Evolutionary conservation across 2,888 invertebrate species (phyloP).

Genomic region (Diarsia mendica): DNA sequence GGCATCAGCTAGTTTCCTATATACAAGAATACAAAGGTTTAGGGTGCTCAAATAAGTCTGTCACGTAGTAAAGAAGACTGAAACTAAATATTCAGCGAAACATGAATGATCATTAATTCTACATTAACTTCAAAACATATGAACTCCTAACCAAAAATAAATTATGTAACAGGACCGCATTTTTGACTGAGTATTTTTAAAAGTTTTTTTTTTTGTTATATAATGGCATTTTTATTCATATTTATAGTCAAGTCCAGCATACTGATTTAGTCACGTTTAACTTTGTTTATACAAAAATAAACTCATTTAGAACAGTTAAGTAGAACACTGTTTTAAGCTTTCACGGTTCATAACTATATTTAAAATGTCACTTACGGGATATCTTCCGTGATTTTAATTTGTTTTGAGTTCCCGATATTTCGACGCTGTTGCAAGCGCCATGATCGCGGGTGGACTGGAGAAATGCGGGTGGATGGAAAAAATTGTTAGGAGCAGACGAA

Average conservation of each 20-base stretch:
- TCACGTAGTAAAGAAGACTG: neutral
- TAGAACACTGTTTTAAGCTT: too few relatives aligned
- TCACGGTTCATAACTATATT: too few relatives aligned
- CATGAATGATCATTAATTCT: slow-evolving; percentile 10
- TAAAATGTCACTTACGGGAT: too few relatives aligned
- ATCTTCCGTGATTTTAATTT: too few relatives aligned
- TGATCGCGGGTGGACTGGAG: too few relatives aligned
- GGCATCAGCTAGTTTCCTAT: too few relatives aligned
- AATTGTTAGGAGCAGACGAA: too few relatives aligned
- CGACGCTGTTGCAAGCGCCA: too few relatives aligned
- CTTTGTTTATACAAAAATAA: neutral
- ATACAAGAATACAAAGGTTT: too few relatives aligned
- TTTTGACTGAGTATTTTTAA: neutral
- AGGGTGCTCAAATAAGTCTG: neutral
- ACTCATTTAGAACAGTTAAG: neutral
- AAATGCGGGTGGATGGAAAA: too few relatives aligned
- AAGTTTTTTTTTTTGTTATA: neutral
- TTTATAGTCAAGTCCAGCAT: neutral
- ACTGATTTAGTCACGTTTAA: neutral
- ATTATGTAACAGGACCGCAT: slow-evolving; percentile 1
- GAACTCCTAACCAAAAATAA: slow-evolving; percentile 3
- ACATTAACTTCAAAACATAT: slow-evolving; percentile 14
- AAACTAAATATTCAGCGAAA: neutral
- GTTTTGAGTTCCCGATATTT: too few relatives aligned
- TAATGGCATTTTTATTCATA: neutral